Evolutionary conservation across 2,888 invertebrate species (phyloP).

Genomic region (Podotricha telesiphe): DNA sequence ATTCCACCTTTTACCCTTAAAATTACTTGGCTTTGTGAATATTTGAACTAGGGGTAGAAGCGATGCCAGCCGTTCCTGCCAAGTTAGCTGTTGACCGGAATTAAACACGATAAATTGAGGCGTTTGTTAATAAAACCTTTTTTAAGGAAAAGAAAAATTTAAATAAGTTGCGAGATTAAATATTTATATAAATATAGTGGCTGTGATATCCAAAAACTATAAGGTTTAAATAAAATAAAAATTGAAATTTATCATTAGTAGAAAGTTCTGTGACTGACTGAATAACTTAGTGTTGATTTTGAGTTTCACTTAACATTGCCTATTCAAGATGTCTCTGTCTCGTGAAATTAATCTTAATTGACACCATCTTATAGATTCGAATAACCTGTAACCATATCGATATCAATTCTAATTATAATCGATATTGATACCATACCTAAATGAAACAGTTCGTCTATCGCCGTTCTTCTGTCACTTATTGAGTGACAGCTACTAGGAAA

Average conservation of each 20-base stretch:
- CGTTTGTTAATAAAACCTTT: background rate
- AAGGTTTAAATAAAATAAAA: background rate
- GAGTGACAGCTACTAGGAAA: too few relatives aligned
- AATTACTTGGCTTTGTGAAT: conserved; percentile 35
- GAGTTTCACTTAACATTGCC: too few relatives aligned
- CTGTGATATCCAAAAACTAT: background rate
- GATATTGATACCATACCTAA: too few relatives aligned
- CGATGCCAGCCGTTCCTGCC: conserved; percentile 32
- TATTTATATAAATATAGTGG: background rate
- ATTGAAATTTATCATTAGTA: too few relatives aligned
- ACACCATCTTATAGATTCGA: too few relatives aligned
- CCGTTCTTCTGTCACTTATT: too few relatives aligned
- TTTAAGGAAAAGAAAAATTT: background rate
- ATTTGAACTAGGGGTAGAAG: conserved; percentile 31
- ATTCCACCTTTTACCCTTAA: conserved; percentile 35
- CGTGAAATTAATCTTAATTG: too few relatives aligned
- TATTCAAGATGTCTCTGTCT: too few relatives aligned
- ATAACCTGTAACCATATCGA: too few relatives aligned
- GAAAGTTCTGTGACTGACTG: background rate
- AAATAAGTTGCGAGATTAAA: background rate
- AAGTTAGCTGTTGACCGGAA: conserved; percentile 39
- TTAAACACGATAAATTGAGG: conserved; percentile 25
- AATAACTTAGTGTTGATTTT: too few relatives aligned
- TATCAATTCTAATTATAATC: too few relatives aligned
- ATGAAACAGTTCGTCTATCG: too few relatives aligned